These are phyloP conservation scores for Phodopus roborovskii DNA, from an alignment of 2,113 vertebrate species.

Conservation along the genomic window DNA sequence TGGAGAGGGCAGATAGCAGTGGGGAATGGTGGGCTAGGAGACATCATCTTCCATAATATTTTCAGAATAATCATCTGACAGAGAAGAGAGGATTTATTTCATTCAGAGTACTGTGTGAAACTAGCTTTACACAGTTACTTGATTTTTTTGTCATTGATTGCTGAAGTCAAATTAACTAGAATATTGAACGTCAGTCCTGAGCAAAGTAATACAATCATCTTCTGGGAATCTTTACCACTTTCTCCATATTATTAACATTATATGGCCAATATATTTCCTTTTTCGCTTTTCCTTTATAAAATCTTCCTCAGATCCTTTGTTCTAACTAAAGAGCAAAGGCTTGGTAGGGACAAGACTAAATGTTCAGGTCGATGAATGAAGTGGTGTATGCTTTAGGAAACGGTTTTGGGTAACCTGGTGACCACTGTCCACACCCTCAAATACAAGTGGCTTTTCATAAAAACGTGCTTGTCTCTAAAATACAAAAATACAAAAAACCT, in stretches of 20 bases:
- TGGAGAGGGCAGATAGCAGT: accelerated
- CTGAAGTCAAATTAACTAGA: neutral
- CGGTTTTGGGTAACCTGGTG: neutral
- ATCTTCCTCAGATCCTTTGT: neutral
- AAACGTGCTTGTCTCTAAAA: neutral
- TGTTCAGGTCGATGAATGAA: neutral
- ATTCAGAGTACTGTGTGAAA: neutral
- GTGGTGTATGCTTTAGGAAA: neutral
- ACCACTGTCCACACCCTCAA: neutral
- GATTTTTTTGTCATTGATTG: constrained; percentile 7
- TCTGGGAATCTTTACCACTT: neutral
- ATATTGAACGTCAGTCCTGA: neutral
- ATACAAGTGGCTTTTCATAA: neutral
- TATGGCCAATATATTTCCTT: neutral
- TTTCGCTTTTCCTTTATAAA: neutral
- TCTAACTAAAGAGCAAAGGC: neutral
- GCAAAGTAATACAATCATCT: neutral
- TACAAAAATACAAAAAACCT: neutral
- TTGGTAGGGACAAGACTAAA: neutral
- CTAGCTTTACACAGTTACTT: neutral
- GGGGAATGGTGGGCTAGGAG: too few species aligned
- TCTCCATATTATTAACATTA: neutral
- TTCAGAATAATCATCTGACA: neutral
- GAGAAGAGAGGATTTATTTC: constrained; percentile 11
- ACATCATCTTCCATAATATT: neutral